Evolutionary conservation across 2,888 invertebrate genomes (phyloP), one percentile per base, ranked within the genome.

Genomic region (Temnothorax ravouxi): DNA sequence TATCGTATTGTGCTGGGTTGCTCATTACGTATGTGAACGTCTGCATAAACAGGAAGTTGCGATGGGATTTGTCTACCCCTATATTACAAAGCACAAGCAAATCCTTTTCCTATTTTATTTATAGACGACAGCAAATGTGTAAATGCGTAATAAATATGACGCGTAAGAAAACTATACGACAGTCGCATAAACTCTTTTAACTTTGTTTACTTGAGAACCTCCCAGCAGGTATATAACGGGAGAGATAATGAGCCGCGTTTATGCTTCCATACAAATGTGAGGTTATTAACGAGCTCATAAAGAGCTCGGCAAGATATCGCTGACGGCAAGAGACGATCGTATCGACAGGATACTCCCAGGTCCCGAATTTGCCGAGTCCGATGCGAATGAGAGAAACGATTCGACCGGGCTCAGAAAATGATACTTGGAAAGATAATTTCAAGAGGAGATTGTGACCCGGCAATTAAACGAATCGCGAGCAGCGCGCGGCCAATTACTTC

Each of bases 401-500:
- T 54, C 52, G 29, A 29, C 38, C 29, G 54, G 44, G 47, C 41
- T 9, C 54, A 5, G 25, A 15, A 15, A 71, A 38, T 18, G 85
- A 71, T 80, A 84, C 56, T 67, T 80, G 67, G 67, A 80, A 79
- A 59, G 79, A 56, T 61, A 83, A 84, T 82, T 84, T 84, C 47
- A 59, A 44, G 47, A n/a, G 41, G 64, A 59, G 72, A 74, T 52
- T 41, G 62, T 52, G 52, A 29, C 64, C n/a, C 54, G 34, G 81
- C 87, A 84, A 88, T 88, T 89, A 88, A 89, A 85, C 52, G 84
- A 85, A 80, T 76, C 82, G 61, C 75, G 66, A 66, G 81, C 84
- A 86, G 86, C 77, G 83, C 64, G 77, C 54, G 59, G 80, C 86
- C 75, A 88, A 88, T 89, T 87, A 90, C 54, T 84, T 52, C 62